phyloP scores from a whole-genome alignment of 2,888 invertebrate species.

The Tetranychus truncatus region DNA sequence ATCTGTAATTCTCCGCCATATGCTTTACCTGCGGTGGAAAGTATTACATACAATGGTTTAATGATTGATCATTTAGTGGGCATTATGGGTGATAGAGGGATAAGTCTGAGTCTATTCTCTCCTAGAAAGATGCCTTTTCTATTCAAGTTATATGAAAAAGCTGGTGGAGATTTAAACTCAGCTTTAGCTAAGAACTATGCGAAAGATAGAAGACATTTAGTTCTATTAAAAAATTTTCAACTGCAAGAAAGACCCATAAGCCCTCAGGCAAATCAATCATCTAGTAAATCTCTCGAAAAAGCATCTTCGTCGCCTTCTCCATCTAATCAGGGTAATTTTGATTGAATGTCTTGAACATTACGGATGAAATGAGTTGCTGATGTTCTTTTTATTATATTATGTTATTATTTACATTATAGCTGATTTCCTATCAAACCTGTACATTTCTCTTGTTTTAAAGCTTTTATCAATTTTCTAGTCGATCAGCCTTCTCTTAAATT shows the following conservation, averaged over 20 bases:
- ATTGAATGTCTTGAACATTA: neutral
- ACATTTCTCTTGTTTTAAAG: too few species aligned
- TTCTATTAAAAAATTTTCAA: constrained; percentile 50
- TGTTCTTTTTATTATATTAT: neutral
- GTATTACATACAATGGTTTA: constrained; percentile 49
- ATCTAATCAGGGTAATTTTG: constrained; percentile 7
- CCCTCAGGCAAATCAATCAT: constrained; percentile 14
- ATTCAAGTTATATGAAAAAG: constrained; percentile 69
- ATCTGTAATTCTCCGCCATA: constrained; percentile 83
- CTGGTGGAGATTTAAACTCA: constrained; percentile 60
- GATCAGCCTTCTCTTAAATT: too few species aligned
- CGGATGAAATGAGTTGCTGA: neutral
- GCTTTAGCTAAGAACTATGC: constrained; percentile 74
- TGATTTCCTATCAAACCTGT: too few species aligned
- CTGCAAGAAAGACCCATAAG: constrained; percentile 34
- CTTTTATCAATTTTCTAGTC: too few species aligned
- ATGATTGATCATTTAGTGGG: constrained; percentile 67
- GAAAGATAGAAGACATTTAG: constrained; percentile 63
- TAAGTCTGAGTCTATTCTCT: constrained; percentile 67
- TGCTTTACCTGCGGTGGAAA: constrained; percentile 59
- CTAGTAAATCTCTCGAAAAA: constrained; percentile 14
- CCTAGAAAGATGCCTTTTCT: constrained; percentile 70
- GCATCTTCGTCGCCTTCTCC: constrained; percentile 18
- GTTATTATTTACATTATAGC: too few species aligned
- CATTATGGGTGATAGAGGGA: constrained; percentile 55